Evolutionary conservation across 2,888 invertebrate genomes (phyloP).

Genomic region (Drosophila diplacantha): DNA sequence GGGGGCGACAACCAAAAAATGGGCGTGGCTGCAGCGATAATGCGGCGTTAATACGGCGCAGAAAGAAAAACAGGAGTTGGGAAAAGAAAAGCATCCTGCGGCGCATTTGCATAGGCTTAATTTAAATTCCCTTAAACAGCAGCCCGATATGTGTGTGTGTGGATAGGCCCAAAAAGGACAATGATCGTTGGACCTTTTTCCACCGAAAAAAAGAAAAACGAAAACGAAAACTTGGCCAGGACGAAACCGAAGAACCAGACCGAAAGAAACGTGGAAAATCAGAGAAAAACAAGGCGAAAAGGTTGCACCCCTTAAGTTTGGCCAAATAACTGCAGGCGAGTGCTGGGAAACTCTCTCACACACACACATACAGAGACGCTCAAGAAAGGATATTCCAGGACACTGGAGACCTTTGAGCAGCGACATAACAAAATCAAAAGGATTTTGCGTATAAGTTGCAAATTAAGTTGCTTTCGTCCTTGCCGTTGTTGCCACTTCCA

Average conservation of each 20-base stretch:
- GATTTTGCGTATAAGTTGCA: slow-evolving; percentile 73
- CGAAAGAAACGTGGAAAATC: slow-evolving; percentile 26
- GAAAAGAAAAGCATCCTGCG: slow-evolving; percentile 52
- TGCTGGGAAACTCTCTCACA: slow-evolving; percentile 54
- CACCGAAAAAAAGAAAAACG: slow-evolving; percentile 18
- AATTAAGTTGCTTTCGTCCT: slow-evolving; percentile 61
- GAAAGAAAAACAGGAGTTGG: slow-evolving; percentile 13
- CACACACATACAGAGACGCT: slow-evolving; percentile 23
- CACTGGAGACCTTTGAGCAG: slow-evolving; percentile 37
- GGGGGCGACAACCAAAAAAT: neutral
- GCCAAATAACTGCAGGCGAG: slow-evolving; percentile 68
- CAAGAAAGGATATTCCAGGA: slow-evolving; percentile 20
- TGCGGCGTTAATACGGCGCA: slow-evolving; percentile 31
- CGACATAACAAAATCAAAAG: slow-evolving; percentile 69
- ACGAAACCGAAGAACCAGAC: slow-evolving; percentile 41
- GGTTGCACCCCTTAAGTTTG: slow-evolving; percentile 64
- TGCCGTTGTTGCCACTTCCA: slow-evolving; percentile 4
- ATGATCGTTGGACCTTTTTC: slow-evolving; percentile 59
- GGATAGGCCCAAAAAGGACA: slow-evolving; percentile 56
- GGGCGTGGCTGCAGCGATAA: slow-evolving; percentile 47
- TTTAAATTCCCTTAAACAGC: slow-evolving; percentile 71
- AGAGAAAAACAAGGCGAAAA: slow-evolving; percentile 32
- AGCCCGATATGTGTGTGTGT: slow-evolving; percentile 30
- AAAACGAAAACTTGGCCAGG: slow-evolving; percentile 28
- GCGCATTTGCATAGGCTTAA: slow-evolving; percentile 73